phyloP scores from a whole-genome alignment of 1,140 invertebrate species.

The Asobara japonica region DNA sequence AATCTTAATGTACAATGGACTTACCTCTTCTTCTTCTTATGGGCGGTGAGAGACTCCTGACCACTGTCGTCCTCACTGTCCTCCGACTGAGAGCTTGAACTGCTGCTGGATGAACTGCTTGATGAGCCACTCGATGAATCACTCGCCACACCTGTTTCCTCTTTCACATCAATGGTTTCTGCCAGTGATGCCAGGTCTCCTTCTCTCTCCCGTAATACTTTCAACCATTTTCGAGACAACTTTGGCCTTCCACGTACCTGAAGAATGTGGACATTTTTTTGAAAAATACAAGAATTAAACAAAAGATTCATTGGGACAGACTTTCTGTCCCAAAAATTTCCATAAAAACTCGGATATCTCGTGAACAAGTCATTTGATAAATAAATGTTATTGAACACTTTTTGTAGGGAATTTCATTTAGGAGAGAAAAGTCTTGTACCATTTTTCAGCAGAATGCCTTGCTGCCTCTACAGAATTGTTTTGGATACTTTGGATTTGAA shows the following conservation, averaged over 20 bases:
- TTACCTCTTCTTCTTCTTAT: conserved; percentile 83
- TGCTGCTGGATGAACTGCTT: conserved; percentile 80
- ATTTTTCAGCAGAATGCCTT: no score
- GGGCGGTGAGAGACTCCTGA: conserved; percentile 87
- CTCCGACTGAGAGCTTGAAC: conserved; percentile 71
- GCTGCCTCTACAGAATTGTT: no score
- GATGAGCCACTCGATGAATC: conserved; percentile 93
- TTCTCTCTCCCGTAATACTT: conserved; percentile 73
- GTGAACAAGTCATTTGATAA: no score
- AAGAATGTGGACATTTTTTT: neutral
- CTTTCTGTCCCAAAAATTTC: no score
- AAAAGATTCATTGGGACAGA: conserved; percentile 6
- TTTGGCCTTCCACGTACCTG: conserved; percentile 88
- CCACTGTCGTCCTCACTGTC: conserved; percentile 81
- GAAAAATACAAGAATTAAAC: no score
- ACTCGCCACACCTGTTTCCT: conserved; percentile 91
- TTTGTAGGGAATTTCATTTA: no score
- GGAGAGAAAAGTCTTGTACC: no score
- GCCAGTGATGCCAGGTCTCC: conserved; percentile 87
- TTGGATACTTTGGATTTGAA: no score
- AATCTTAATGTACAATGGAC: conserved; percentile 12
- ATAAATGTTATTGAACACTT: neutral
- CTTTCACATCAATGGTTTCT: conserved; percentile 85
- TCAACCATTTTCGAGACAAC: conserved; percentile 78
- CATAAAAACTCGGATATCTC: no score